A percentile compares a stretch with the other conserved stretches of the same genome.
These are phyloP conservation scores for Cephus sareptanus DNA, from an alignment of 2,888 invertebrate species.

Conservation along the genomic window DNA sequence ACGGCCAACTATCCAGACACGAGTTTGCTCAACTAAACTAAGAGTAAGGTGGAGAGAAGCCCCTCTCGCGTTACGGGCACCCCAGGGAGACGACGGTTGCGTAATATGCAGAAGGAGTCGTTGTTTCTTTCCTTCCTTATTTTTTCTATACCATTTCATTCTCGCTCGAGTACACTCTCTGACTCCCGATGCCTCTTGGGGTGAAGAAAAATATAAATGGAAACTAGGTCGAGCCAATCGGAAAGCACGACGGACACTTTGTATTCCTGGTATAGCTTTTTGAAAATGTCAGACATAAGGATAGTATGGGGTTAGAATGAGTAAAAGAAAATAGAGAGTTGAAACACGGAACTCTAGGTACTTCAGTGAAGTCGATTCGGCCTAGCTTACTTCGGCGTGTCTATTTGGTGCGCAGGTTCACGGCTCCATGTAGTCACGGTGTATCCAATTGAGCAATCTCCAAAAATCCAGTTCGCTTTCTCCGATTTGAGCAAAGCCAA, in stretches of 20 bases:
- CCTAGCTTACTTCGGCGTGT: neutral
- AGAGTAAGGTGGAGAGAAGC: conserved; percentile 20
- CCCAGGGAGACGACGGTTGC: neutral
- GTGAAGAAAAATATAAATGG: neutral
- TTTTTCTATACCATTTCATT: neutral
- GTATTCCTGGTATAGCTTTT: neutral
- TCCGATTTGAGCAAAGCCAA: neutral
- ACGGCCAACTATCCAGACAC: conserved; percentile 15
- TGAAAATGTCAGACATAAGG: neutral
- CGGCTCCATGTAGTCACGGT: no score
- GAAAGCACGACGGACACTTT: neutral
- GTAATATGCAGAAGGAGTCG: neutral
- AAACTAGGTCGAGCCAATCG: neutral
- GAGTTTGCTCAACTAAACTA: conserved; percentile 26
- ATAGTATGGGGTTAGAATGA: neutral
- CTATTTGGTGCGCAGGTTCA: neutral
- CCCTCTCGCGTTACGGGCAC: neutral
- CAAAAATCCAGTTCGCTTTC: neutral
- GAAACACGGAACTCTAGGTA: neutral
- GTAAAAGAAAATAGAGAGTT: neutral
- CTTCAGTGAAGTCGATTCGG: neutral
- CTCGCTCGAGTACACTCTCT: neutral
- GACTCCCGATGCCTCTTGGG: neutral
- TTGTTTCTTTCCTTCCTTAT: neutral
- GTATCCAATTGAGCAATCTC: no score